Conservation (phyloP, 23 tunicate species). For the Trididemnum miniatum region DNA sequence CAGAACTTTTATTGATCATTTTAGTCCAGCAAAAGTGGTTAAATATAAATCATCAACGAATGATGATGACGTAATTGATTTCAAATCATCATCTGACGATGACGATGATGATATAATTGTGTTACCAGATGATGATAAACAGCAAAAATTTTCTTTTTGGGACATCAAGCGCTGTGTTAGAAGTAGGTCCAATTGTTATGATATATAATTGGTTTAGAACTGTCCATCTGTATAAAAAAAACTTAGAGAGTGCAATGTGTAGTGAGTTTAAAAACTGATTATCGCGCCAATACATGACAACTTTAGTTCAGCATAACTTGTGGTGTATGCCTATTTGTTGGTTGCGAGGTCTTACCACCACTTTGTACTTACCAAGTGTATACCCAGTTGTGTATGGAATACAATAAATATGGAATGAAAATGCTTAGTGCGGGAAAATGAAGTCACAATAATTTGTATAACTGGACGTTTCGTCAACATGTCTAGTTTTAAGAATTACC, state of each 20-base stretch:
- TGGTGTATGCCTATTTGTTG: not conserved
- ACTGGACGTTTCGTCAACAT: too few relatives aligned
- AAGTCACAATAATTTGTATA: too few relatives aligned
- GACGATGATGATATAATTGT: conserved; percentile 49
- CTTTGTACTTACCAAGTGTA: not conserved
- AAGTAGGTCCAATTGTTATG: conserved; percentile 17
- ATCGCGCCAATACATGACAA: too few relatives aligned
- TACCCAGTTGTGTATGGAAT: too few relatives aligned
- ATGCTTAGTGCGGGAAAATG: too few relatives aligned
- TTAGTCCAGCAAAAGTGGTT: not conserved
- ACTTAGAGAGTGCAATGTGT: too few relatives aligned
- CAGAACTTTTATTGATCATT: not conserved
- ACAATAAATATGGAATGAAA: too few relatives aligned
- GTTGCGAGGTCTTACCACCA: not conserved
- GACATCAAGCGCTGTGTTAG: conserved; percentile 21
- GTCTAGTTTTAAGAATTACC: too few relatives aligned
- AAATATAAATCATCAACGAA: not conserved
- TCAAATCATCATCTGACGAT: not conserved
- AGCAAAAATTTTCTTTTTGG: not conserved
- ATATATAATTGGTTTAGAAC: not conserved
- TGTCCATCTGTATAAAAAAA: too few relatives aligned
- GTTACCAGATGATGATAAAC: not conserved
- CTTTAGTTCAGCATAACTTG: too few relatives aligned
- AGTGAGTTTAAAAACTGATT: not conserved
- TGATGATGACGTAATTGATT: not conserved